Base-by-base conservation (phyloP, 2,888 invertebrate genomes). In the Brenthis ino region DNA sequence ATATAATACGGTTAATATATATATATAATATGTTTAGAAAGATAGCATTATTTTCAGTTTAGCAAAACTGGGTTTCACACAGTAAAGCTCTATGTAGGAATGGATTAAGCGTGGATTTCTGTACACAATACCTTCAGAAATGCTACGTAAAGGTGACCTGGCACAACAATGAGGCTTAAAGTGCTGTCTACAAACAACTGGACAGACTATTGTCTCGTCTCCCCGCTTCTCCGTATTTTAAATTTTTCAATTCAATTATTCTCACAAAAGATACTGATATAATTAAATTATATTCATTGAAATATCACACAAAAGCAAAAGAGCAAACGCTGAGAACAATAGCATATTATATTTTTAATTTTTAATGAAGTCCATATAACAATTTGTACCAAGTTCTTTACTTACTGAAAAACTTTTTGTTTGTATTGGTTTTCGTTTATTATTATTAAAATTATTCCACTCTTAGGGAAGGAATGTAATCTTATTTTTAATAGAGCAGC, bases 81-180 rank as follows among this genome's bases (percentile, higher is more conserved):
- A 50, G 48, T 58, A 58, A 58, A 60, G 11, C 48, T 60, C 48
- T 20, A 48, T 60, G 48, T 53, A 60, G 54, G 60, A 60, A 66
- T 16, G 55, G 54, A 60, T 66, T 66, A 55, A 60, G 60, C 60
- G 55, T 60, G 48, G 54, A 60, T 60, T 50, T 33, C 28, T 60
- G 14, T 60, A n/a, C 11, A 28, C 33, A 14, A 63, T 51, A 51
- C 63, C 53, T 63, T 63, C 37, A 37, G 20, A 37, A 63, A 53
- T 33, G 37, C 14, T 43, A 11, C 53, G 51, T 53, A 53, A 20
- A 70, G 67, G 65, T 68, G 68, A 65, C 70, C 70, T 68, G 65
- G 57, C 51, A 51, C 33, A 70, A 67, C 70, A 72, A 68, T 68
- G 48, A 54, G 56, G 53, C 53, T 67, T 56, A 64, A 72, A 72